phyloP scores from a whole-genome alignment of 2,113 vertebrate species.

The Cephalopholis sonnerati region DNA sequence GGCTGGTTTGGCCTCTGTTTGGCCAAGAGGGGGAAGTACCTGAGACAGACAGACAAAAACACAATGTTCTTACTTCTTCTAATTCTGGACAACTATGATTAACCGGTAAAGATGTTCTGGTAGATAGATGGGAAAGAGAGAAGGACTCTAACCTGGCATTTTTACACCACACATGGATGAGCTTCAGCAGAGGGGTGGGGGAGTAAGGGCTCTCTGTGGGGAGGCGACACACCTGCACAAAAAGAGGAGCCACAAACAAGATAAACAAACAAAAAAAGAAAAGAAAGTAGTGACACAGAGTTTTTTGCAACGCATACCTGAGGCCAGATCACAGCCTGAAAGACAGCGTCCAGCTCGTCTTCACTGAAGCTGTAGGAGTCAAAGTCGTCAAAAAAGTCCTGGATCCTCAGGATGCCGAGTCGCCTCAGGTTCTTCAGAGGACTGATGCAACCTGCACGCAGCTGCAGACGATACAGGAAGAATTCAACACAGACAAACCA shows the following conservation, averaged over 20 bases:
- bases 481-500: neutral
- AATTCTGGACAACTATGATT: neutral
- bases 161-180: slow-evolving; percentile 94
- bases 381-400: slow-evolving; percentile 91
- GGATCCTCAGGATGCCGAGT: slow-evolving; percentile 91
- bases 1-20: slow-evolving; percentile 90
- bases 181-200: slow-evolving; percentile 93
- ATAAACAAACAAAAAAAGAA: neutral
- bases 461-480: slow-evolving; percentile 74
- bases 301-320: slow-evolving; percentile 83
- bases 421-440: slow-evolving; percentile 95
- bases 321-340: slow-evolving; percentile 93
- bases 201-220: slow-evolving; percentile 93
- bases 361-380: slow-evolving; percentile 90
- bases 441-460: slow-evolving; percentile 90
- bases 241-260: neutral
- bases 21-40: slow-evolving; percentile 92
- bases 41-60: slow-evolving; percentile 65
- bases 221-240: slow-evolving; percentile 88
- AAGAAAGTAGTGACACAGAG: neutral
- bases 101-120: neutral
- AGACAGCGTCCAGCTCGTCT: slow-evolving; percentile 93
- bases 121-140: neutral
- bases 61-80: neutral
- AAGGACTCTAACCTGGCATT: slow-evolving; percentile 87